A percentile compares a stretch with the other conserved stretches of the same genome.
phyloP scores from a whole-genome alignment of 2,888 invertebrate genomes.

The Mactromeris polynyma region DNA sequence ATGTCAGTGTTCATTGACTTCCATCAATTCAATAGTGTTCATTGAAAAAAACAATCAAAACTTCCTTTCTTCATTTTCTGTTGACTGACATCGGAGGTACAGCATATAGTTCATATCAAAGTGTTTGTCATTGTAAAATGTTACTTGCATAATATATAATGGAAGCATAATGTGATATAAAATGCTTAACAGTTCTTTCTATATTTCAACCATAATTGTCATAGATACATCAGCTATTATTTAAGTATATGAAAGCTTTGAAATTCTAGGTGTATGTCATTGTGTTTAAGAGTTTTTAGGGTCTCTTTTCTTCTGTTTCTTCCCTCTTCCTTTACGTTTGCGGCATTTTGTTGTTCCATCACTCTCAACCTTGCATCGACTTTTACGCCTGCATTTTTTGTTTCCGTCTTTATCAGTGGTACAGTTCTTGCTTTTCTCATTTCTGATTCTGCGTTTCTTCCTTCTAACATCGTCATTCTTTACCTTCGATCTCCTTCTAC shows the following conservation, averaged over 20 bases:
- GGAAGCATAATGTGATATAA: not conserved
- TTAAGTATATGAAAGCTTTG: not conserved
- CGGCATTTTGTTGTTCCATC: slow-evolving; percentile 51
- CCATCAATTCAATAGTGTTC: too few relatives aligned
- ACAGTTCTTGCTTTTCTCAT: slow-evolving; percentile 51
- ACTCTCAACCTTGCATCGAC: slow-evolving; percentile 45
- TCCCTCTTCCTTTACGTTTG: slow-evolving; percentile 31
- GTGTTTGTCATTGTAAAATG: not conserved
- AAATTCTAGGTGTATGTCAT: not conserved
- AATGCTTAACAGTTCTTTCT: not conserved
- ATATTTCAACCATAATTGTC: not conserved
- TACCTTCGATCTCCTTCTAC: slow-evolving; percentile 40
- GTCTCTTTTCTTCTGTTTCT: not conserved
- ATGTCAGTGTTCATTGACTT: too few relatives aligned
- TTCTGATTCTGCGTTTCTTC: slow-evolving; percentile 60
- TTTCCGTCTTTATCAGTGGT: slow-evolving; percentile 44
- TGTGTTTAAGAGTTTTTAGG: not conserved
- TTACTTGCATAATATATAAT: not conserved
- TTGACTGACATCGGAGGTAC: too few relatives aligned
- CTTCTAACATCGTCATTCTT: slow-evolving; percentile 59
- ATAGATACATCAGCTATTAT: not conserved
- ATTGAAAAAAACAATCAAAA: too few relatives aligned
- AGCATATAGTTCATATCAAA: too few relatives aligned
- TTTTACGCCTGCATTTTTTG: slow-evolving; percentile 46
- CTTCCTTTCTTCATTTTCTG: too few relatives aligned